phyloP scores from a whole-genome alignment of 2,888 invertebrate genomes.

The Salpingus planirostris region DNA sequence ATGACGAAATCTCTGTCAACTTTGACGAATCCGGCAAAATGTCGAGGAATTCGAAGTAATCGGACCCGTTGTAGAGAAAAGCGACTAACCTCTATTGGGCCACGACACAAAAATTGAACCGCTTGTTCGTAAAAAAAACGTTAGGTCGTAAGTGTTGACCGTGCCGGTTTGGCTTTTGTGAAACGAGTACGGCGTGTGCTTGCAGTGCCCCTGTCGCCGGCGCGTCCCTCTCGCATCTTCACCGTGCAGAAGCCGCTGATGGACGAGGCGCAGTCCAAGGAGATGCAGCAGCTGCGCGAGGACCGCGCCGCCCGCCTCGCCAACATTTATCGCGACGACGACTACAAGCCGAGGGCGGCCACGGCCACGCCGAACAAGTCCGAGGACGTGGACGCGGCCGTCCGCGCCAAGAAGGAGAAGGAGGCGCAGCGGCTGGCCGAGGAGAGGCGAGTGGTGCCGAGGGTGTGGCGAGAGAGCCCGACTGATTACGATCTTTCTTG shows the following conservation, averaged over 20 bases:
- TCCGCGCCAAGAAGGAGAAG: conserved; percentile 49
- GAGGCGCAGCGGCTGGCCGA: conserved; percentile 56
- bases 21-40: too few species aligned
- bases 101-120: too few species aligned
- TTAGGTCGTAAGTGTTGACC: too few species aligned
- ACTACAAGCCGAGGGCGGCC: too few species aligned
- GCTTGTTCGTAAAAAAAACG: conserved; percentile 2
- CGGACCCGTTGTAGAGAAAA: too few species aligned
- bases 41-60: too few species aligned
- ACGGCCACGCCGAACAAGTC: conserved; percentile 26
- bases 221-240: conserved; percentile 62
- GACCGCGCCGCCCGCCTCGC: conserved; percentile 54
- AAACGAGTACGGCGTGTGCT: conserved; percentile 8
- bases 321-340: conserved; percentile 46
- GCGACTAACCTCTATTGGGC: too few species aligned
- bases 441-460: conserved; percentile 48
- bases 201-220: conserved; percentile 49
- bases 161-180: neutral
- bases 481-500: too few species aligned
- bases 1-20: too few species aligned
- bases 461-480: too few species aligned
- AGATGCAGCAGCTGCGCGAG: conserved; percentile 49
- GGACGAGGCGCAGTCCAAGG: conserved; percentile 26
- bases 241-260: conserved; percentile 42
- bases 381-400: conserved; percentile 39